A percentile compares a stretch with the other conserved stretches of the same genome.
These are phyloP conservation scores for Asteroscopus sphinx DNA, from an alignment of 2,888 invertebrate species.

Conservation along the genomic window DNA sequence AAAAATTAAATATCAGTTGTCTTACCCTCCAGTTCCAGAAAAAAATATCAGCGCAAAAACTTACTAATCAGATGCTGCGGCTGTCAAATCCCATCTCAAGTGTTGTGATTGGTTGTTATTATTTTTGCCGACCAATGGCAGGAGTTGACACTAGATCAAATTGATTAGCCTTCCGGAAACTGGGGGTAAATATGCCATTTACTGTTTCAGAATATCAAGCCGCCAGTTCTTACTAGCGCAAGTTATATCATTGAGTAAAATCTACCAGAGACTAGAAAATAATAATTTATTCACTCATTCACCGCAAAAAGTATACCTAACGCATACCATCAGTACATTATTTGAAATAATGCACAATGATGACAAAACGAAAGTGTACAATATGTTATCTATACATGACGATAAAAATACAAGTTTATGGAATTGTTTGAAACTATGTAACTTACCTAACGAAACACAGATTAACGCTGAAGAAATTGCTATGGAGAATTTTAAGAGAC, in stretches of 20 bases:
- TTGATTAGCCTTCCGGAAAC: no score
- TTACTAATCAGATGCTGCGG: no score
- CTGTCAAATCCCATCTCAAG: no score
- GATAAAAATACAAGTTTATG: slow-evolving; percentile 67
- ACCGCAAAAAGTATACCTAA: slow-evolving; percentile 73
- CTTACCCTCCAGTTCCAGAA: no score
- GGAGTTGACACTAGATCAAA: no score
- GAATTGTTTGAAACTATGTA: slow-evolving; percentile 68
- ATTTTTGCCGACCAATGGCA: no score
- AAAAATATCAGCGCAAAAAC: no score
- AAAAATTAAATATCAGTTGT: no score
- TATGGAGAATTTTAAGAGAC: slow-evolving; percentile 58
- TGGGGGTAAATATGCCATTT: no score
- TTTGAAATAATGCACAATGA: slow-evolving; percentile 68
- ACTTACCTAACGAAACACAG: slow-evolving; percentile 65
- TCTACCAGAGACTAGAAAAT: slow-evolving; percentile 70
- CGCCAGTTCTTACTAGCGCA: slow-evolving; percentile 66
- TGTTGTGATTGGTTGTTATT: no score
- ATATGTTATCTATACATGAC: slow-evolving; percentile 65
- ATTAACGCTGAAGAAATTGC: slow-evolving; percentile 57
- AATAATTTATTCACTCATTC: slow-evolving; percentile 64
- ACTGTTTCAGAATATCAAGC: slow-evolving; percentile 66
- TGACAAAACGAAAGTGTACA: slow-evolving; percentile 69
- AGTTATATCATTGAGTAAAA: slow-evolving; percentile 68
- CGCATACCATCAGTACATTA: slow-evolving; percentile 65